Percentiles rank a stretch among this genome's conserved stretches.
Conservation (phyloP, 2,888 invertebrate species). For the Stenchaetothrips biformis region DNA sequence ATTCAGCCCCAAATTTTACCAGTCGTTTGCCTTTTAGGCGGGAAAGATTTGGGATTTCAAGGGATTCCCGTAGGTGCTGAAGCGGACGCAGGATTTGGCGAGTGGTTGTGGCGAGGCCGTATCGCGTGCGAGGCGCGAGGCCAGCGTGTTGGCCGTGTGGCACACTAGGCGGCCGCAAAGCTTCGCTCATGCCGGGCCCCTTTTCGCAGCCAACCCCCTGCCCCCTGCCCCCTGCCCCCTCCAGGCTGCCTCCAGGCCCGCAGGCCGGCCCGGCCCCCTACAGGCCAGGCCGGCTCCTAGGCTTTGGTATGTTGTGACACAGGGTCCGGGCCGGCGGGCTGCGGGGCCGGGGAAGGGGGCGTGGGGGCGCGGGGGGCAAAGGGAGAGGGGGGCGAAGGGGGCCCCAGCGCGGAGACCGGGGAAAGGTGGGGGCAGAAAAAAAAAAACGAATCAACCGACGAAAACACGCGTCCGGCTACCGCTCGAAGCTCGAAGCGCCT, state of each 20-base stretch:
- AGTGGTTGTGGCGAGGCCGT: too few species aligned
- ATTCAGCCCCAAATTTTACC: too few species aligned
- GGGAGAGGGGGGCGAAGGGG: neutral
- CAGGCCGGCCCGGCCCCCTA: neutral
- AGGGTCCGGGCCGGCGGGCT: neutral
- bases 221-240: neutral
- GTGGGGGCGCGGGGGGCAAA: neutral
- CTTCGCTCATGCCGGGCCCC: neutral
- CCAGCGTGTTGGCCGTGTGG: too few species aligned
- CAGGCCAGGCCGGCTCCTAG: neutral
- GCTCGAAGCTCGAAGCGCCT: neutral
- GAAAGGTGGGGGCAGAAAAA: neutral
- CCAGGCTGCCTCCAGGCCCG: neutral
- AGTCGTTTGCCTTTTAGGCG: too few species aligned
- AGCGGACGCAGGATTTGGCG: too few species aligned
- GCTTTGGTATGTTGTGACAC: conserved; percentile 24
- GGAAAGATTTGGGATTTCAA: too few species aligned
- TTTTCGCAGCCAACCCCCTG: neutral
- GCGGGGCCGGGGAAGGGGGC: neutral
- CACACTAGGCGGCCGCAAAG: too few species aligned
- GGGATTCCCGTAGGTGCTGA: too few species aligned
- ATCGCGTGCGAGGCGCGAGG: too few species aligned
- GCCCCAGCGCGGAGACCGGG: neutral
- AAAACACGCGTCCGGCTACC: neutral
- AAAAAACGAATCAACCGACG: conserved; percentile 14